These are phyloP conservation scores for Myotis lucifugus DNA, from an alignment of 2,113 vertebrate species.

Conservation along the genomic window DNA sequence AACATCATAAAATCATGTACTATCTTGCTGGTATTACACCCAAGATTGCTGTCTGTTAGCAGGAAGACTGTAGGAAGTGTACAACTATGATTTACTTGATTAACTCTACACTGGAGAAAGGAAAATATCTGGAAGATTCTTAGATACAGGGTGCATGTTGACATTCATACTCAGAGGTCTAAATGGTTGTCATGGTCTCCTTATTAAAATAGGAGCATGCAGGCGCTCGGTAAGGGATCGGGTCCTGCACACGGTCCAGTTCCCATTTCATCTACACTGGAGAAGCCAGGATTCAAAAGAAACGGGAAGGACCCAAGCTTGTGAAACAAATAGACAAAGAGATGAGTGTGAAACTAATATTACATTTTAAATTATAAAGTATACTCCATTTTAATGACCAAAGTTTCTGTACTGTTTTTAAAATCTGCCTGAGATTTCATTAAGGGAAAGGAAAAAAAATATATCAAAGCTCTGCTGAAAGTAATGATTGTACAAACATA, in stretches of 20 bases:
- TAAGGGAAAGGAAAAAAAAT: neutral
- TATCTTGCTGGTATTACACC: neutral
- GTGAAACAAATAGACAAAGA: neutral
- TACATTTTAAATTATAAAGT: neutral
- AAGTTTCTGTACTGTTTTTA: neutral
- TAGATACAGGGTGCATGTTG: neutral
- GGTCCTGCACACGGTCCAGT: neutral
- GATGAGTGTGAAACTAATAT: neutral
- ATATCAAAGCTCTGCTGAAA: neutral
- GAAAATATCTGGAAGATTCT: neutral
- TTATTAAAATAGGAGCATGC: neutral
- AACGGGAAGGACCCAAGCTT: neutral
- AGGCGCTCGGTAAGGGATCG: neutral
- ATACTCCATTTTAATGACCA: neutral
- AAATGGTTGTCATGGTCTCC: neutral
- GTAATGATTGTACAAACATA: neutral
- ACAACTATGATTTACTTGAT: neutral
- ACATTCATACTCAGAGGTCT: neutral
- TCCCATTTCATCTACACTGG: neutral
- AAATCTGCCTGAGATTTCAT: neutral
- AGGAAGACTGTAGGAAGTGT: accelerated
- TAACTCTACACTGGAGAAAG: neutral
- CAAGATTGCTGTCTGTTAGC: neutral
- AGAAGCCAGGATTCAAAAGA: neutral
- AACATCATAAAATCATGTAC: neutral